Base-by-base conservation (phyloP, 1,140 invertebrate genomes). In the Brachionus angularis region DNA sequence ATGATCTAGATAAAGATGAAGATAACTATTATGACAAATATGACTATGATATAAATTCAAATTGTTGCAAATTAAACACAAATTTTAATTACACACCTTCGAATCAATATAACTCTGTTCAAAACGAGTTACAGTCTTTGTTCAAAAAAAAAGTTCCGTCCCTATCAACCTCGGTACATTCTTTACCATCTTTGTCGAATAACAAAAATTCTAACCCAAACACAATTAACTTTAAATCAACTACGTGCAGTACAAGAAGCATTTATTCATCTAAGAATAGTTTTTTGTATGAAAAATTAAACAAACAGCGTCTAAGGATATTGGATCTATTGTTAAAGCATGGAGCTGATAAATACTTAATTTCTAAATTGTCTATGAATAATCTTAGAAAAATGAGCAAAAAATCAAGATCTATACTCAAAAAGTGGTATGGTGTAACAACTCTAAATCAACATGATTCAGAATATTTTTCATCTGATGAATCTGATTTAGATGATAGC, bases 11-110 rank as follows among this genome's bases (percentile, higher is more conserved):
- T 12, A 50, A 67, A 33, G 62, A 67, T 16, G 42, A 47, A 5
- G 8, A 47, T 18, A 67, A 49, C 8, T 67, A 47, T 47, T 67
- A 47, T 34, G 62, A 46, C 42, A 46, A 50, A n/a, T 67, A 67
- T 18, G 62, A 67, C 23, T 49, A 49, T 25, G 62, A 67, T 33
- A 31, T 31, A 7, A 67, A 67, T 16, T 58, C 53, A 23, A 34
- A 7, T 12, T 58, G 53, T 23, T 58, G 27, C 18, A 58, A 58
- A 58, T 23, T 39, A 8, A 29, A 31, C 27, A 16, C 53, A 10
- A 39, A 16, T n/a, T n/a, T n/a, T n/a, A n/a, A n/a, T n/a, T n/a
- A n/a, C n/a, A n/a, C n/a, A n/a, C n/a, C n/a, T n/a, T n/a, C n/a
- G n/a, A n/a, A n/a, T n/a, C n/a, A n/a, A n/a, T n/a, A n/a, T n/a